These are phyloP conservation scores for Theodoxus fluviatilis DNA, from an alignment of 2,888 invertebrate species.

Conservation along the genomic window DNA sequence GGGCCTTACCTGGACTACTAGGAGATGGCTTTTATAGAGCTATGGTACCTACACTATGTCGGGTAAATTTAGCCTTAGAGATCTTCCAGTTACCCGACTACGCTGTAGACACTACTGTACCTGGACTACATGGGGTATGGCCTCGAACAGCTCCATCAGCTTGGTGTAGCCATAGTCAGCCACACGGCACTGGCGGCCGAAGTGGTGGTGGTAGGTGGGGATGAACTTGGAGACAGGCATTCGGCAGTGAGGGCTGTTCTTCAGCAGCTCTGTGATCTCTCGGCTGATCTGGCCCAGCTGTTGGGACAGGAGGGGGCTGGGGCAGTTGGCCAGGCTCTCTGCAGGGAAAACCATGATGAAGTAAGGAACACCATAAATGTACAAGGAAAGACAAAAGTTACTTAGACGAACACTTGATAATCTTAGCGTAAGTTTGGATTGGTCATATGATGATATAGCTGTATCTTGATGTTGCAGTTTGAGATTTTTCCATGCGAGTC, in stretches of 20 bases:
- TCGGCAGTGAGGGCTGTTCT: constrained; percentile 82
- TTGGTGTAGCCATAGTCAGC: constrained; percentile 93
- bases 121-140: constrained; percentile 76
- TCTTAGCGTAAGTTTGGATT: too few relatives aligned
- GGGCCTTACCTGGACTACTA: background rate
- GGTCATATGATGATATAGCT: too few relatives aligned
- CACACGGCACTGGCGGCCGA: constrained; percentile 88
- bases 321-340: too few relatives aligned
- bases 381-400: too few relatives aligned
- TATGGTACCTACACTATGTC: background rate
- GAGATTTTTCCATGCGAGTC: too few relatives aligned
- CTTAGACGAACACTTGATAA: too few relatives aligned
- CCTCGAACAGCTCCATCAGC: constrained; percentile 88
- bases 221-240: constrained; percentile 92
- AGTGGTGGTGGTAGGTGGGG: constrained; percentile 93
- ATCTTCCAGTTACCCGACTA: too few relatives aligned
- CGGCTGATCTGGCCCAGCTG: constrained; percentile 83
- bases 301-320: constrained; percentile 64
- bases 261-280: constrained; percentile 86
- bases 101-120: too few relatives aligned
- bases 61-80: too few relatives aligned
- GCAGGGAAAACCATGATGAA: too few relatives aligned
- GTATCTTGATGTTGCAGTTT: too few relatives aligned
- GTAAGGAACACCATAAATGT: too few relatives aligned
- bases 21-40: background rate